Conservation (phyloP, 2,113 vertebrate species). For the Saimiri boliviensis region DNA sequence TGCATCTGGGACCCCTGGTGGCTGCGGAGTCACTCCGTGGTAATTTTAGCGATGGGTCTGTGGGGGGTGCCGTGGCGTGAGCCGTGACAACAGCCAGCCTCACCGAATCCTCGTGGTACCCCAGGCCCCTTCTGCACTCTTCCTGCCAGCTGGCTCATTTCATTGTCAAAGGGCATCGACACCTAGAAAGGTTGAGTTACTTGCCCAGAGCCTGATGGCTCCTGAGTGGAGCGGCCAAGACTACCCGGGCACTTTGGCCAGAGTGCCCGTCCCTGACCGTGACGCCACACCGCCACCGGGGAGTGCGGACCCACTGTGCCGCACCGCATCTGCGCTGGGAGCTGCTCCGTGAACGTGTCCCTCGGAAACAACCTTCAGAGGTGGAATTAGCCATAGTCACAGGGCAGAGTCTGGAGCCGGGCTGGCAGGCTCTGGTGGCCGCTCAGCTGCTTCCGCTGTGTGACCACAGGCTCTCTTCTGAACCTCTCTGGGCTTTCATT, state of each 20-base stretch:
- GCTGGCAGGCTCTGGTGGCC: neutral
- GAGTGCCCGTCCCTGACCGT: rapidly evolving
- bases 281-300: rapidly evolving
- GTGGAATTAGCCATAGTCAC: neutral
- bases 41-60: neutral
- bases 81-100: rapidly evolving
- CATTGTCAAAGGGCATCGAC: neutral
- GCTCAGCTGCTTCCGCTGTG: neutral
- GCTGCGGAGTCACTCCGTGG: neutral
- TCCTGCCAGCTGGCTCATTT: rapidly evolving
- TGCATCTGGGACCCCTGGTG: neutral
- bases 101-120: rapidly evolving
- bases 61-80: neutral
- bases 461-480: neutral
- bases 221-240: neutral
- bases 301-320: rapidly evolving
- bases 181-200: neutral
- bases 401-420: neutral
- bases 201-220: no score
- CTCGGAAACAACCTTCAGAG: neutral
- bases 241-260: neutral
- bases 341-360: rapidly evolving
- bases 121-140: rapidly evolving
- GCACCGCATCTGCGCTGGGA: rapidly evolving
- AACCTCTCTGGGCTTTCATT: neutral